These are phyloP conservation scores for Conchocele bisecta DNA, from an alignment of 2,888 invertebrate species.

Conservation along the genomic window DNA sequence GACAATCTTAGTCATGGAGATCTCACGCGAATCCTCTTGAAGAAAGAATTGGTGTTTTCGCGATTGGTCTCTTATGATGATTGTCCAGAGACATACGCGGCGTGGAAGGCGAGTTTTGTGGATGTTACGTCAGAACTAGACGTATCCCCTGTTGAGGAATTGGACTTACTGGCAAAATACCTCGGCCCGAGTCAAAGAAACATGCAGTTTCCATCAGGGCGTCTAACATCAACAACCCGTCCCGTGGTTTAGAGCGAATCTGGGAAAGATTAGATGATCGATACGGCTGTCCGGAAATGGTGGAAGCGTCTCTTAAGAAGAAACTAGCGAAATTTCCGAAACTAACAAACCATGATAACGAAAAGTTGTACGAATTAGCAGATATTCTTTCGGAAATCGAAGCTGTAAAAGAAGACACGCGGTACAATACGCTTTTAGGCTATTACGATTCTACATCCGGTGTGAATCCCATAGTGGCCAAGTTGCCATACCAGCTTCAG, in stretches of 20 bases:
- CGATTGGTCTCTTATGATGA: conserved; percentile 25
- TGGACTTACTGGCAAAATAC: conserved; percentile 29
- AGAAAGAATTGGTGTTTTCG: conserved; percentile 35
- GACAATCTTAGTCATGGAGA: no score
- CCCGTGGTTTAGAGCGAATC: conserved; percentile 10
- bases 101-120: conserved; percentile 36
- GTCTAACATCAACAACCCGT: conserved; percentile 22
- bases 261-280: conserved; percentile 34
- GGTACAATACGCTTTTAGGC: background rate
- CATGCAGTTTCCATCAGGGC: conserved; percentile 26
- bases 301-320: conserved; percentile 18
- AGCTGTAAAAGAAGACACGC: background rate
- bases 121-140: conserved; percentile 17
- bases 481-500: conserved; percentile 37
- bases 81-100: conserved; percentile 16
- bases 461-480: conserved; percentile 1
- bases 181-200: conserved; percentile 26
- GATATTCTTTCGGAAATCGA: background rate
- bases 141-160: conserved; percentile 16
- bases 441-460: background rate
- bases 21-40: conserved; percentile 23
- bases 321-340: conserved; percentile 1
- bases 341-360: background rate
- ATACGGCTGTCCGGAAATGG: conserved; percentile 25
- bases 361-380: background rate